Conservation (phyloP, 2,113 vertebrate species). For the Erythrocercus mccallii region DNA sequence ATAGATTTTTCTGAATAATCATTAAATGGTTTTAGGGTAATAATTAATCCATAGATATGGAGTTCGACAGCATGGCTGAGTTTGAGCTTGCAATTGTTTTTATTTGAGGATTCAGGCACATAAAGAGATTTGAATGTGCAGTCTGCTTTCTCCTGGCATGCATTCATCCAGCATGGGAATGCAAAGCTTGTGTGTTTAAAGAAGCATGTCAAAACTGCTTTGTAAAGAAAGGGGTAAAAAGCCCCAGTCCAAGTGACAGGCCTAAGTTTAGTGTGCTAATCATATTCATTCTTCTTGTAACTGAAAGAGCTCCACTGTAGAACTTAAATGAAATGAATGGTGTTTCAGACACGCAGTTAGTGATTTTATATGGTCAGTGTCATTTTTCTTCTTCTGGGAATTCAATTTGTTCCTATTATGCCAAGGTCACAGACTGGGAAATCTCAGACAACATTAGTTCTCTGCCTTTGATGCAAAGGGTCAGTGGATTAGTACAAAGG, state of each 20-base stretch:
- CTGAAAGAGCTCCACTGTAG: background rate
- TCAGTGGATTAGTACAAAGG: constrained; percentile 77
- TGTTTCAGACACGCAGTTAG: constrained; percentile 25
- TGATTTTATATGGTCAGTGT: constrained; percentile 66
- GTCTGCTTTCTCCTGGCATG: background rate
- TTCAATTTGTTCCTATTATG: constrained; percentile 75
- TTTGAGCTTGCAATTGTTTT: constrained; percentile 13
- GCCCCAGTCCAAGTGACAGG: background rate
- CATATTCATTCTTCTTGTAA: constrained; percentile 38
- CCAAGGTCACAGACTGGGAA: constrained; percentile 69
- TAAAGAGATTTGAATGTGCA: background rate
- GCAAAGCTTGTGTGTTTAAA: constrained; percentile 19
- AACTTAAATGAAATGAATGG: constrained; percentile 60
- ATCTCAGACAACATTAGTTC: constrained; percentile 62
- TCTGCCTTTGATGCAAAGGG: constrained; percentile 74
- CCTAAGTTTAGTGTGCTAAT: constrained; percentile 34
- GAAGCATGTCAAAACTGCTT: constrained; percentile 43
- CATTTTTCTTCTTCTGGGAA: constrained; percentile 74
- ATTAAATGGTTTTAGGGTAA: background rate
- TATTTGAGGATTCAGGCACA: background rate
- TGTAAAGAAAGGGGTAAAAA: background rate
- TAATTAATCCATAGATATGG: background rate
- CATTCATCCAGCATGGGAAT: constrained; percentile 22
- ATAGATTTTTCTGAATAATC: background rate
- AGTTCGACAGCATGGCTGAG: background rate